Percentiles rank a stretch among this genome's conserved stretches.
Evolutionary conservation across 2,888 invertebrate species (phyloP).

Genomic region (Ariolimax columbianus): DNA sequence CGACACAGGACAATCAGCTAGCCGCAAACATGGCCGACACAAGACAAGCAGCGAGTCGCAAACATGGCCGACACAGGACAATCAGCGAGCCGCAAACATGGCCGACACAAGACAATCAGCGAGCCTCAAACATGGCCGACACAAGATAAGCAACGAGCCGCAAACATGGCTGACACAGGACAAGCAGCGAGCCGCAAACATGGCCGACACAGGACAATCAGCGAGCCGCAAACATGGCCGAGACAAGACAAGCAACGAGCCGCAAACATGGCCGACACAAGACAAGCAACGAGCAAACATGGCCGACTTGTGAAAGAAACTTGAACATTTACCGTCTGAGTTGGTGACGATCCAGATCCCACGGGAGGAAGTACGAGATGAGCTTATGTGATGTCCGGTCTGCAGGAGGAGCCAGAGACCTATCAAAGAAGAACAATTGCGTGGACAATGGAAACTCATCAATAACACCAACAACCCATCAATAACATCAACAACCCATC

Average conservation of each 20-base stretch:
- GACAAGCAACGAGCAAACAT: too few species aligned
- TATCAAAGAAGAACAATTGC: neutral
- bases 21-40: too few species aligned
- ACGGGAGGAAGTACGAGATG: neutral
- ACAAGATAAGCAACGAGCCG: too few species aligned
- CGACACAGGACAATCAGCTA: too few species aligned
- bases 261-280: too few species aligned
- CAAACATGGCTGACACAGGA: too few species aligned
- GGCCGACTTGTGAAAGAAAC: neutral
- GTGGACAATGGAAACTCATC: neutral
- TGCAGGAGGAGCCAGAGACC: neutral
- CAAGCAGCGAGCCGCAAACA: too few species aligned
- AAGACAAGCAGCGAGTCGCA: too few species aligned
- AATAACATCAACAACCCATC: neutral
- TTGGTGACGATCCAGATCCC: neutral
- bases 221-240: neutral
- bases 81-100: too few species aligned
- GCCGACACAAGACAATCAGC: too few species aligned
- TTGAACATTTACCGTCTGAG: neutral
- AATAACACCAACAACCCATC: neutral
- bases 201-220: too few species aligned
- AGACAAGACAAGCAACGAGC: neutral
- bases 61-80: too few species aligned
- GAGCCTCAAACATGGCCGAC: neutral
- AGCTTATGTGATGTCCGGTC: neutral